These are phyloP conservation scores for Laticauda laticaudata DNA, from an alignment of 2,113 vertebrate species.

Conservation along the genomic window DNA sequence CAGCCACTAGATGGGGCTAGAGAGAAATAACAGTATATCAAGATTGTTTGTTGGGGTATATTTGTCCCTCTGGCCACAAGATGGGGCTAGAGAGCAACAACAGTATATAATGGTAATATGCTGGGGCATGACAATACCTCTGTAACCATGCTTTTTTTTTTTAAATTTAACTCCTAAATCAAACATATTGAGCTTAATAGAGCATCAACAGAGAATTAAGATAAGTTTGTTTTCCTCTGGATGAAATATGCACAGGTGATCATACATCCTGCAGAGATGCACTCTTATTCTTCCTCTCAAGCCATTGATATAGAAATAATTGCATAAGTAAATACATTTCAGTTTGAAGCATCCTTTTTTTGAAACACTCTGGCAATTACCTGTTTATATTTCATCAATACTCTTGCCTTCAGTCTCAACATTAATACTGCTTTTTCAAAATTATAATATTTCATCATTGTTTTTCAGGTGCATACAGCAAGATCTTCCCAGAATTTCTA, in stretches of 20 bases:
- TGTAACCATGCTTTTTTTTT: neutral
- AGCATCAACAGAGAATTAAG: neutral
- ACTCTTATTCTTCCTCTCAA: neutral
- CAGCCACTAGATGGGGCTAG: too few relatives aligned
- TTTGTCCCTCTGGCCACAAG: too few relatives aligned
- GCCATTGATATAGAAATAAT: neutral
- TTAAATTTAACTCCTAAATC: neutral
- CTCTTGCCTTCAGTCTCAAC: slow-evolving; percentile 4
- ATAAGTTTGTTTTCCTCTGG: neutral
- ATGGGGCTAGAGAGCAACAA: too few relatives aligned
- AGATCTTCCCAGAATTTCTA: neutral
- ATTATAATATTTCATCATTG: slow-evolving; percentile 18
- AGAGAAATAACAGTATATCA: too few relatives aligned
- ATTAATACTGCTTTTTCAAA: slow-evolving; percentile 1
- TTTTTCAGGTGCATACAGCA: neutral
- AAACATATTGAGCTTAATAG: neutral
- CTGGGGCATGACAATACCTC: neutral
- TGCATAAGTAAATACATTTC: neutral
- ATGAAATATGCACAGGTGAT: neutral
- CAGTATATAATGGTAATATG: too few relatives aligned
- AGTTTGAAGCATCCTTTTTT: neutral
- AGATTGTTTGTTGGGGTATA: too few relatives aligned
- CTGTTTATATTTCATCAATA: neutral
- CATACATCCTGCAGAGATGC: neutral
- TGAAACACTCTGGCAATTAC: neutral